A percentile compares a stretch with the other conserved stretches of the same genome.
phyloP scores from a whole-genome alignment of 1,140 invertebrate genomes.

The Brachystomella parvula region DNA sequence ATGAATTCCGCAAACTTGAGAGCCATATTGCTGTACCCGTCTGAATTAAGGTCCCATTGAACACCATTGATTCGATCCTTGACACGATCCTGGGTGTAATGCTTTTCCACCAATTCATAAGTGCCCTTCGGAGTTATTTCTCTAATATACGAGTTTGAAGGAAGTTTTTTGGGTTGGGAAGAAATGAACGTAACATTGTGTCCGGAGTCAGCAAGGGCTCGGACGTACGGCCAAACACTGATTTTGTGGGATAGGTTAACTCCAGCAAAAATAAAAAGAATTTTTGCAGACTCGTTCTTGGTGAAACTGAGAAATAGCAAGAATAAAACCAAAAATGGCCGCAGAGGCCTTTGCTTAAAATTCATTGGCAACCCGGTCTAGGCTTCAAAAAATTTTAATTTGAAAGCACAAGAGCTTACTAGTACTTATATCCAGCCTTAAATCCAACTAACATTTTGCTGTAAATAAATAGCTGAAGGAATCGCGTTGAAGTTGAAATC shows the following conservation, averaged over 20 bases:
- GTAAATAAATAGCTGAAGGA: background rate
- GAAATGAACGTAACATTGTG: slow-evolving; percentile 26
- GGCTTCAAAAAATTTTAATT: too few species aligned
- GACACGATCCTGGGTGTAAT: slow-evolving; percentile 15
- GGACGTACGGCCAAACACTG: slow-evolving; percentile 17
- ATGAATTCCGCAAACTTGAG: background rate
- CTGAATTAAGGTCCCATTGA: background rate
- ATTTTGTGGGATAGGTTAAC: slow-evolving; percentile 20
- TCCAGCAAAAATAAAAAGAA: slow-evolving; percentile 23
- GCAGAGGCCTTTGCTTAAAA: too few species aligned
- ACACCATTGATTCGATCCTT: background rate
- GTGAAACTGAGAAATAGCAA: too few species aligned
- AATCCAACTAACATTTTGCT: too few species aligned
- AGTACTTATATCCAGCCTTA: too few species aligned
- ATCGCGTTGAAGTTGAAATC: background rate
- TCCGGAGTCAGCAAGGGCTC: slow-evolving; percentile 14
- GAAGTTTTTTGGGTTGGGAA: background rate
- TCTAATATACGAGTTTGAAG: background rate
- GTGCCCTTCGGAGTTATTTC: background rate
- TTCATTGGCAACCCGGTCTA: too few species aligned
- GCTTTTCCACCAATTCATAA: background rate
- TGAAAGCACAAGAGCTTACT: too few species aligned
- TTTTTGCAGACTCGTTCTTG: too few species aligned
- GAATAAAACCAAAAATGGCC: too few species aligned
- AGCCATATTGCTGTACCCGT: background rate